A percentile compares a stretch with the other conserved stretches of the same genome.
These are phyloP conservation scores for Myiagra hebetior DNA, from an alignment of 2,113 vertebrate species.

Conservation along the genomic window DNA sequence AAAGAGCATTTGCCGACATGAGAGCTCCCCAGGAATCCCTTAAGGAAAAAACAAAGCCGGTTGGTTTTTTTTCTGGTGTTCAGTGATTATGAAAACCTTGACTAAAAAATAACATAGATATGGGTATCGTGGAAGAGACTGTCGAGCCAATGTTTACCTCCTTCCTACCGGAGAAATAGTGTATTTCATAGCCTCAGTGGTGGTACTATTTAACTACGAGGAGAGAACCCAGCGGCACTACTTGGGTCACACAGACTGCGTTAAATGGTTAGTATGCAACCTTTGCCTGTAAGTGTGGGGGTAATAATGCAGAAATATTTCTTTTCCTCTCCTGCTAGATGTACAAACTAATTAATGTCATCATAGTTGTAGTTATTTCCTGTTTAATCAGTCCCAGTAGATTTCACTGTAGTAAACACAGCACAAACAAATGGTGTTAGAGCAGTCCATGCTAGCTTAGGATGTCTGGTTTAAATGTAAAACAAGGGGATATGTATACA, in stretches of 20 bases:
- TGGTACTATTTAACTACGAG: slow-evolving; percentile 93
- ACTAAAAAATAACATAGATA: slow-evolving; percentile 78
- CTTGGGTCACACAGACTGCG: slow-evolving; percentile 95
- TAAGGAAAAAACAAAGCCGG: not conserved
- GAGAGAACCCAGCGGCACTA: slow-evolving; percentile 94
- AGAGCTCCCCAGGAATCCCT: not conserved
- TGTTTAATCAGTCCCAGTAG: not conserved
- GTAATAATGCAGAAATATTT: not conserved
- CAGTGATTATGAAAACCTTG: slow-evolving; percentile 61
- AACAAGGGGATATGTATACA: not conserved
- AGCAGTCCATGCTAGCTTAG: not conserved
- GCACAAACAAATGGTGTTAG: not conserved
- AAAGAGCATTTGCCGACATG: not conserved
- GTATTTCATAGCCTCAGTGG: slow-evolving; percentile 94
- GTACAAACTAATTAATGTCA: not conserved
- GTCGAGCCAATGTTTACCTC: slow-evolving; percentile 92
- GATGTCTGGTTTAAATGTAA: not conserved
- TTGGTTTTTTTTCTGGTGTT: not conserved
- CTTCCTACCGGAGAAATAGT: slow-evolving; percentile 95
- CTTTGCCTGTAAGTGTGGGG: not conserved
- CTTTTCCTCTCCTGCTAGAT: not conserved
- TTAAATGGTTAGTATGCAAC: slow-evolving; percentile 88
- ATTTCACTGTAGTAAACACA: not conserved
- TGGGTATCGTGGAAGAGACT: slow-evolving; percentile 93
- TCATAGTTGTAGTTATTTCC: not conserved